Evolutionary conservation across 1,140 invertebrate species (phyloP).

Genomic region (Copidosoma floridanum): DNA sequence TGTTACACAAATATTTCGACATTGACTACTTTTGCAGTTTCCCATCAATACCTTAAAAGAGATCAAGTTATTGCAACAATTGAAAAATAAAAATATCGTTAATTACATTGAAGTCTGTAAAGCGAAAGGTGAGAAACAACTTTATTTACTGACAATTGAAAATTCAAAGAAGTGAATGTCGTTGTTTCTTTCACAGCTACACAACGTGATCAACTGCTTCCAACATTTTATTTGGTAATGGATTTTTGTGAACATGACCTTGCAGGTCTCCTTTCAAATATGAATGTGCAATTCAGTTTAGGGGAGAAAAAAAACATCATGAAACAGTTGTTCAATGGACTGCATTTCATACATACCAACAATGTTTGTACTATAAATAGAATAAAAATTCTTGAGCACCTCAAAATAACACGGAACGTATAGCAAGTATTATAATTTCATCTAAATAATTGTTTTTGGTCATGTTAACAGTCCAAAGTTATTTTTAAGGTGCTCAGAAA

Average conservation of each 20-base stretch:
- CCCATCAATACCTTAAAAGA: constrained; percentile 97
- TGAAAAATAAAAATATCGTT: constrained; percentile 98
- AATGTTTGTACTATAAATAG: constrained; percentile 66
- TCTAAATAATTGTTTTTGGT: no score
- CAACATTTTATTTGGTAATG: constrained; percentile 97
- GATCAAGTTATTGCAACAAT: constrained; percentile 92
- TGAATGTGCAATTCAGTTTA: constrained; percentile 93
- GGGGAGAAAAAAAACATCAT: constrained; percentile 98
- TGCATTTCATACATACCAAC: constrained; percentile 96
- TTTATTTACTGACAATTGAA: no score
- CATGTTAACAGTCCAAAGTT: no score
- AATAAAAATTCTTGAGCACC: no score
- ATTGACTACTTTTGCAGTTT: no score
- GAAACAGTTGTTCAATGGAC: constrained; percentile 93
- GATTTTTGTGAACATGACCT: constrained; percentile 99
- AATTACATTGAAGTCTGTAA: constrained; percentile 96
- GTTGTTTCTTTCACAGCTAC: constrained; percentile 61
- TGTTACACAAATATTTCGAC: no score
- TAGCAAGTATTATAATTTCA: no score
- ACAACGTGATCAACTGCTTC: constrained; percentile 81
- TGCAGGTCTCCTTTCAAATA: constrained; percentile 93
- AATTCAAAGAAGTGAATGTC: neutral
- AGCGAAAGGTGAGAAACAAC: constrained; percentile 66
- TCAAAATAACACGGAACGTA: no score
- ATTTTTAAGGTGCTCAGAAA: no score